Percentiles rank a stretch among this genome's conserved stretches.
These are phyloP conservation scores for Didymodactylos carnosus DNA, from an alignment of 2,888 invertebrate species.

Conservation along the genomic window DNA sequence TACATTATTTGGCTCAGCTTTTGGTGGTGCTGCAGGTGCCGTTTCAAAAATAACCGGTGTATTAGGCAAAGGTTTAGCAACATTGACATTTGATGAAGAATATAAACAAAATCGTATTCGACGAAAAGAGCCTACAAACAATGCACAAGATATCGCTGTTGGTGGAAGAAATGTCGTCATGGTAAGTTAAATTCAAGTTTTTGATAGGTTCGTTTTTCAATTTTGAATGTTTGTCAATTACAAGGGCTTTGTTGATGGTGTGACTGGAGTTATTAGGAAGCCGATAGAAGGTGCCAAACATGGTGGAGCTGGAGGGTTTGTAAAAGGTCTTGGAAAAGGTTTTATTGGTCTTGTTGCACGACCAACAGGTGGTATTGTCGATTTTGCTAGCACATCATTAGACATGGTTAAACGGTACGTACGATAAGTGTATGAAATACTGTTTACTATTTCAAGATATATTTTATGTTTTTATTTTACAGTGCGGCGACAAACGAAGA, in stretches of 20 bases:
- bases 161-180: background rate
- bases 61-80: conserved; percentile 61
- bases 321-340: conserved; percentile 29
- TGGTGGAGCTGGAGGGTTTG: background rate
- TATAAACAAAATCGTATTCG: conserved; percentile 55
- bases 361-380: conserved; percentile 79
- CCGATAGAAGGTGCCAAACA: conserved; percentile 48
- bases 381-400: conserved; percentile 24
- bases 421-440: background rate
- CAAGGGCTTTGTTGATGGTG: conserved; percentile 68
- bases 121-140: background rate
- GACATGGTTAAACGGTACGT: background rate
- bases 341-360: conserved; percentile 94
- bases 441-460: background rate
- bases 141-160: background rate
- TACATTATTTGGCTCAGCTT: conserved; percentile 80
- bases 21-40: conserved; percentile 92
- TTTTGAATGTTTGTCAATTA: conserved; percentile 84
- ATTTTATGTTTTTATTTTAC: background rate
- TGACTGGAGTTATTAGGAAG: conserved; percentile 77
- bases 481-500: conserved; percentile 7
- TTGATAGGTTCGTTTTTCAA: conserved; percentile 80
- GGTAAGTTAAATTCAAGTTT: conserved; percentile 64
- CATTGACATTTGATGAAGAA: conserved; percentile 76
- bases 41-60: conserved; percentile 56